A percentile compares a stretch with the other conserved stretches of the same genome.
Evolutionary conservation across 2,888 invertebrate genomes (phyloP).

Genomic region (Caenorhabditis sp.): DNA sequence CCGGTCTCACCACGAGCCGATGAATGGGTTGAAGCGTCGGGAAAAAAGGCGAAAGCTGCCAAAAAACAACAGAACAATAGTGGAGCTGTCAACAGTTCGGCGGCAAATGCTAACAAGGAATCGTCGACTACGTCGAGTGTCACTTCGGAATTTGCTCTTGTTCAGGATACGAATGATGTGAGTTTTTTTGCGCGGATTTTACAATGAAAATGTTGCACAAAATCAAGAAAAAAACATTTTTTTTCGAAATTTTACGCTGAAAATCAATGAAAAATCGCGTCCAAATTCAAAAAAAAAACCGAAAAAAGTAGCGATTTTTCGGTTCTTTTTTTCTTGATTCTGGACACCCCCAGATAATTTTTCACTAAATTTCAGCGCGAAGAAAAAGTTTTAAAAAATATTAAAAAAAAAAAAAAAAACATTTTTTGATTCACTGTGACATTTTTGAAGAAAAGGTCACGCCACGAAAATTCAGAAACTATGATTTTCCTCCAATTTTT

Average conservation of each 20-base stretch:
- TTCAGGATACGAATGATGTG: not conserved
- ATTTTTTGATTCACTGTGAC: too few relatives aligned
- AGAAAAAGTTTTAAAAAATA: too few relatives aligned
- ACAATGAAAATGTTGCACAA: too few relatives aligned
- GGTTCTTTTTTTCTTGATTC: too few relatives aligned
- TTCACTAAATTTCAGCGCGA: too few relatives aligned
- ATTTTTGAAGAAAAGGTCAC: too few relatives aligned
- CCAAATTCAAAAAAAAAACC: not conserved
- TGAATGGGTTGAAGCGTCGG: slow-evolving; percentile 49
- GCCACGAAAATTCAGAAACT: too few relatives aligned
- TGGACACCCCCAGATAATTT: too few relatives aligned
- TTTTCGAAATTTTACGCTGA: too few relatives aligned
- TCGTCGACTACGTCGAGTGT: slow-evolving; percentile 21
- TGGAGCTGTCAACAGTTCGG: not conserved
- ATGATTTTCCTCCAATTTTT: too few relatives aligned
- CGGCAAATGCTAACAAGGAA: slow-evolving; percentile 15
- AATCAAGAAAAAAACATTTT: not conserved
- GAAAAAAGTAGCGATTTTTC: too few relatives aligned
- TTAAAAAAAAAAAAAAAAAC: too few relatives aligned
- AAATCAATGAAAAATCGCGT: not conserved
- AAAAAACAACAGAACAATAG: not conserved
- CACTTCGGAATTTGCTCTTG: slow-evolving; percentile 5
- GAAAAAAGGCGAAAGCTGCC: slow-evolving; percentile 31
- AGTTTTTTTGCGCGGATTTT: not conserved
- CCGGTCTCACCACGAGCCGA: slow-evolving; percentile 32